Conservation (phyloP, 2,113 vertebrate species). For the Boleophthalmus pectinirostris region DNA sequence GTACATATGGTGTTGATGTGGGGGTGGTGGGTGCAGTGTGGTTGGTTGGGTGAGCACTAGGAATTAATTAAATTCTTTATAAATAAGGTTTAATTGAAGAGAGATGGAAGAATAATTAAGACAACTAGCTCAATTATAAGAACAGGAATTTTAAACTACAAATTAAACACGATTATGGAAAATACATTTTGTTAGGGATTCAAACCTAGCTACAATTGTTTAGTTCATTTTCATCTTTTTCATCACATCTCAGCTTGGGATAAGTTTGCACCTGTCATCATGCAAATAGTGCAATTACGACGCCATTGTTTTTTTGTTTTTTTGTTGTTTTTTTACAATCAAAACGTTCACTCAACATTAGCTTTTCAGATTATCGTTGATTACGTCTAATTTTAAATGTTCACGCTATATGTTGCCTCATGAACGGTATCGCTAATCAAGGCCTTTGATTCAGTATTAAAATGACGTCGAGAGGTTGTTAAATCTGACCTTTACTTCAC, state of each 20-base stretch:
- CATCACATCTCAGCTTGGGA: background rate
- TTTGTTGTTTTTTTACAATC: background rate
- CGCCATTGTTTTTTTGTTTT: no score
- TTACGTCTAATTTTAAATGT: conserved; percentile 17
- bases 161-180: no score
- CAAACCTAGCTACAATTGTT: background rate
- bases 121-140: no score
- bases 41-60: no score
- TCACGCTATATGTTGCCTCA: conserved; percentile 1
- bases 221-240: background rate
- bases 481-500: conserved; percentile 42
- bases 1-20: no score
- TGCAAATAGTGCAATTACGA: background rate
- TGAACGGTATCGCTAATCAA: conserved; percentile 21
- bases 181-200: no score
- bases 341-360: conserved; percentile 9
- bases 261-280: background rate
- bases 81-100: no score
- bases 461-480: conserved; percentile 21
- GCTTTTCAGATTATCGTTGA: conserved; percentile 23
- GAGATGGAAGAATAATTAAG: no score
- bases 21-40: no score
- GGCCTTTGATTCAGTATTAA: conserved; percentile 17
- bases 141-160: no score
- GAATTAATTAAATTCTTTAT: no score